Conservation (phyloP, 2,888 invertebrate species). For the Ellobium chinense region DNA sequence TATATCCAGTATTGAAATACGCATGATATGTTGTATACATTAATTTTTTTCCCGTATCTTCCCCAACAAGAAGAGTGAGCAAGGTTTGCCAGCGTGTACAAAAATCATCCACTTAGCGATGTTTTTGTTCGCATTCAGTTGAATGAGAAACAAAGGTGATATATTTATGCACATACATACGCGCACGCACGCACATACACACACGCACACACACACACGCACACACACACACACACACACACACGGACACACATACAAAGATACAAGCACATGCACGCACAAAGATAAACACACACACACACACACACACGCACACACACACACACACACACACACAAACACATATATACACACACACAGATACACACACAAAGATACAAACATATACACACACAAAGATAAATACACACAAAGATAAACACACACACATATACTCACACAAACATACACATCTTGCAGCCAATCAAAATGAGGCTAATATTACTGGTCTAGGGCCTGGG, state of each 20-base stretch:
- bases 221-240: not conserved
- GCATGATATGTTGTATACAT: too few species aligned
- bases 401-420: not conserved
- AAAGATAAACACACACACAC: not conserved
- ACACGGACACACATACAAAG: not conserved
- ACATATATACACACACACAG: constrained; percentile 7
- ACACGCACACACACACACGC: not conserved
- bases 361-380: not conserved
- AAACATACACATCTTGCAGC: too few species aligned
- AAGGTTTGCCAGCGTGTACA: too few species aligned
- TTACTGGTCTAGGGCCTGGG: too few species aligned
- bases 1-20: too few species aligned
- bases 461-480: too few species aligned
- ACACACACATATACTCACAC: not conserved
- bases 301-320: not conserved
- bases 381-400: constrained; percentile 9
- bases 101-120: too few species aligned
- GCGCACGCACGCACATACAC: not conserved
- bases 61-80: too few species aligned
- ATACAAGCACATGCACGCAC: not conserved
- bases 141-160: not conserved
- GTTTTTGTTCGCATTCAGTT: too few species aligned
- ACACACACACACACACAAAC: not conserved
- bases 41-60: too few species aligned
- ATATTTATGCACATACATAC: not conserved